Conservation (phyloP, 2,888 invertebrate genomes). For the Brassicogethes aeneus region DNA sequence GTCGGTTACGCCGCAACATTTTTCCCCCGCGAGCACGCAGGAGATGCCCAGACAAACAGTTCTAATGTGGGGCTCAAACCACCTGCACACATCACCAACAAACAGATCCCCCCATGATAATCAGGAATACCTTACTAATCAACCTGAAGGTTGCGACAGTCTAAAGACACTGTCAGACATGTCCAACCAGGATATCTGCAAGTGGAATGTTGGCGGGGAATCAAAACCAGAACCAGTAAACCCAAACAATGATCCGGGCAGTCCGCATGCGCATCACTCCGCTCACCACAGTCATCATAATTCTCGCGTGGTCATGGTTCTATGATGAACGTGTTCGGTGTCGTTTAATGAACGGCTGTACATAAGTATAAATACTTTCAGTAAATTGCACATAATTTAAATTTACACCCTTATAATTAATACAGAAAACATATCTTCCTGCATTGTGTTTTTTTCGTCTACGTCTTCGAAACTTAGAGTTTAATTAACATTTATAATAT, state of each 20-base stretch:
- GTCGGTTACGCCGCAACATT: conserved; percentile 33
- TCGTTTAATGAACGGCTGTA: conserved; percentile 22
- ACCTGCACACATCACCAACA: conserved; percentile 25
- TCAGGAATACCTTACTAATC: conserved; percentile 19
- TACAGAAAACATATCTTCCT: conserved; percentile 36
- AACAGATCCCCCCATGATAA: conserved; percentile 29
- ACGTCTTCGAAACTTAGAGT: conserved; percentile 32
- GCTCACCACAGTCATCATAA: conserved; percentile 38
- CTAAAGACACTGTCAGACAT: conserved; percentile 34
- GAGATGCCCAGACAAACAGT: conserved; percentile 78
- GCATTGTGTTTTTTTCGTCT: conserved; percentile 32
- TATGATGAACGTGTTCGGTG: conserved; percentile 35
- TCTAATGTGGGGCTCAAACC: conserved; percentile 76
- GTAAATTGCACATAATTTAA: conserved; percentile 11
- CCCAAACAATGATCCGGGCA: conserved; percentile 31
- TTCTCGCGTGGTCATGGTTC: conserved; percentile 41
- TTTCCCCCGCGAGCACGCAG: conserved; percentile 33
- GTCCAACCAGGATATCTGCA: conserved; percentile 35
- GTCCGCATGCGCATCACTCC: conserved; percentile 37
- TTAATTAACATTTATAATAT: too few species aligned
- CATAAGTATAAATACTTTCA: conserved; percentile 31
- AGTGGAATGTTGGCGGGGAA: conserved; percentile 33
- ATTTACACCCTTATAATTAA: conserved; percentile 15
- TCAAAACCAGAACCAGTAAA: conserved; percentile 29
- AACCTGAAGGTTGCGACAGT: conserved; percentile 30